Base-by-base conservation (phyloP, 1,140 invertebrate genomes). In the Battus philenor region DNA sequence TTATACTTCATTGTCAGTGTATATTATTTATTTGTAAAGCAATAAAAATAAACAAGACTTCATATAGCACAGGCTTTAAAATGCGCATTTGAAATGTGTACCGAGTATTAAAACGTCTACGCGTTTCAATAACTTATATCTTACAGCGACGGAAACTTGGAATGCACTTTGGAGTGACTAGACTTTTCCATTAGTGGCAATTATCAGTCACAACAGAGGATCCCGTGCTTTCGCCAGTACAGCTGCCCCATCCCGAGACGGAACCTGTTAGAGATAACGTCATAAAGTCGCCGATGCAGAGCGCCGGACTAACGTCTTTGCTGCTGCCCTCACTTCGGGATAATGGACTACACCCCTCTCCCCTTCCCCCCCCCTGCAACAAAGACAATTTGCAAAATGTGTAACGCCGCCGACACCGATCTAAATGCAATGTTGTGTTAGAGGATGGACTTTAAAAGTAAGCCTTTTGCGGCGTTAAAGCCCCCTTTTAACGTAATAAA, bases 141-240 rank as follows among this genome's bases (percentile, higher is more conserved):
- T 72, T 62, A 54, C 57, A 66, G 50, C 53, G 58, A 61, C 66
- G 64, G 71, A 77, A 80, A 79, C 78, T 82, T 77, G 65, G 67
- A 80, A 82, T 82, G 70, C 74, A 80, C 68, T 82, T 78, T 59
- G 69, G 63, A 76, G 65, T 70, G 68, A 84, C 80, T 77, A 82
- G 76, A 82, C 70, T 84, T 84, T 84, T 82, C 80, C 80, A 84
- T 84, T 84, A 84, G 70, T 57, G 67, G 60, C 78, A 84, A 84
- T 84, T 84, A 84, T 82, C 76, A 75, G 69, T 65, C 72, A 75
- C 68, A 73, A 73, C 75, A 64, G 68, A 65, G 68, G 62, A 72
- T 73, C 59, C 68, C 54, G 63, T 71, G 72, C 72, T 65, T 74
- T 75, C 65, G 67, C 54, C 59, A 61, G 52, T 61, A 47, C 36